phyloP scores from a whole-genome alignment of 2,888 invertebrate species.

The Orthosia cruda region DNA sequence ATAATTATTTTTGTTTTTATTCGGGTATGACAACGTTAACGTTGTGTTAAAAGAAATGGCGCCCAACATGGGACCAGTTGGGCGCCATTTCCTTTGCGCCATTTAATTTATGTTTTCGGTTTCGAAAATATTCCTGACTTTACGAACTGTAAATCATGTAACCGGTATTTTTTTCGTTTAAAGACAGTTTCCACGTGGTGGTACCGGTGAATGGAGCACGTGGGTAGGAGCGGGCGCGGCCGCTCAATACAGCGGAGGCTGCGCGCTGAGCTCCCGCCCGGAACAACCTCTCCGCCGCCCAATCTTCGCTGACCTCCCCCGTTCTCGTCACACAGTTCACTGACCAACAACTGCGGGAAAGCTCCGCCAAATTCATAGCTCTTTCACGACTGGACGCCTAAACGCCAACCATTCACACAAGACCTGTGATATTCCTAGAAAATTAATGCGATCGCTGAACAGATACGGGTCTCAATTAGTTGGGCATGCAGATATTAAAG shows the following conservation, averaged over 20 bases:
- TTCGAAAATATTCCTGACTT: not conserved
- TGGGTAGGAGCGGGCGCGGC: conserved; percentile 82
- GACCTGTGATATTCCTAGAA: conserved; percentile 76
- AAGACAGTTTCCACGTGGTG: conserved; percentile 76
- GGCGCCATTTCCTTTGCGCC: conserved; percentile 60
- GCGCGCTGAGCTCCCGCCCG: conserved; percentile 84
- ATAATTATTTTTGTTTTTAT: not conserved
- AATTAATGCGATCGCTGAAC: conserved; percentile 73
- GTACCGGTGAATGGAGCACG: conserved; percentile 85
- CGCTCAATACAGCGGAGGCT: conserved; percentile 88
- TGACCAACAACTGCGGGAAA: conserved; percentile 67
- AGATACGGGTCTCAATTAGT: conserved; percentile 76
- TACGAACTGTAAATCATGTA: conserved; percentile 42
- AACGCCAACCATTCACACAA: conserved; percentile 75
- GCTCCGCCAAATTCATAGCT: conserved; percentile 74
- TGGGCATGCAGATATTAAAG: conserved; percentile 78
- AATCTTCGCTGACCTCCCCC: conserved; percentile 77
- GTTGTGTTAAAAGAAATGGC: not conserved
- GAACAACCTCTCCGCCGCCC: conserved; percentile 74
- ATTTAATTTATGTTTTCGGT: not conserved
- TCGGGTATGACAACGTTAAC: too few species aligned
- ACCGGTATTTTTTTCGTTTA: conserved; percentile 66
- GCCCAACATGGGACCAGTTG: conserved; percentile 45
- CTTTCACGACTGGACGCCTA: conserved; percentile 73
- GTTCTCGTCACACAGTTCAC: conserved; percentile 68